Percentiles rank a stretch among this genome's conserved stretches.
Evolutionary conservation across 2,888 invertebrate genomes (phyloP).

Genomic region (Perizoma affinitatum): DNA sequence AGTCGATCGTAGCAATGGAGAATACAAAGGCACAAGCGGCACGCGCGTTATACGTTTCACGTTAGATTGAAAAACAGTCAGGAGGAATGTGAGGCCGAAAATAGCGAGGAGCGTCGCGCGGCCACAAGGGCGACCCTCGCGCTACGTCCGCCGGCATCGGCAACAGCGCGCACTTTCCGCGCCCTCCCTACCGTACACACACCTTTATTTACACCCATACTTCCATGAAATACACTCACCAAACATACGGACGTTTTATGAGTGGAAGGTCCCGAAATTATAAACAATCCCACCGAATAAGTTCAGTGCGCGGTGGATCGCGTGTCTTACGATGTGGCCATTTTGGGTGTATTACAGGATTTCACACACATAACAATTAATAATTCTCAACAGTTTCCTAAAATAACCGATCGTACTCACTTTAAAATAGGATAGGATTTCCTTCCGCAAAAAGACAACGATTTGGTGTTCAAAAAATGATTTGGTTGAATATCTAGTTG

Average conservation of each 20-base stretch:
- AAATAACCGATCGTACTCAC: slow-evolving; percentile 4
- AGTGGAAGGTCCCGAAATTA: slow-evolving; percentile 60
- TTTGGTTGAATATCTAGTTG: too few relatives aligned
- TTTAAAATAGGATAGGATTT: slow-evolving; percentile 2
- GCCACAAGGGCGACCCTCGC: slow-evolving; percentile 79
- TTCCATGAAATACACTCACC: slow-evolving; percentile 64
- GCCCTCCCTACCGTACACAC: slow-evolving; percentile 55
- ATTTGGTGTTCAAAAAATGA: neutral
- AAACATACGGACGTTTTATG: slow-evolving; percentile 58
- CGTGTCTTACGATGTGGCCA: slow-evolving; percentile 21
- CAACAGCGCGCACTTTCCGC: slow-evolving; percentile 38
- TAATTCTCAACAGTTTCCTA: slow-evolving; percentile 1
- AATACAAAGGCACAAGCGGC: slow-evolving; percentile 77
- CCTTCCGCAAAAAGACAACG: neutral
- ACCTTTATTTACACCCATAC: slow-evolving; percentile 77
- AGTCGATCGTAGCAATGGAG: slow-evolving; percentile 53
- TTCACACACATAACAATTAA: slow-evolving; percentile 12
- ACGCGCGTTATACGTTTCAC: slow-evolving; percentile 78
- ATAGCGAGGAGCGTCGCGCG: slow-evolving; percentile 80
- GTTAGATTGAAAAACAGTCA: slow-evolving; percentile 82
- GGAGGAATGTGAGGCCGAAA: slow-evolving; percentile 81
- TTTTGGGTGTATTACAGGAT: slow-evolving; percentile 14
- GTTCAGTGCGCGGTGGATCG: slow-evolving; percentile 49
- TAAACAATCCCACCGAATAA: slow-evolving; percentile 57
- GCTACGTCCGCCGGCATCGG: slow-evolving; percentile 47